Conservation (phyloP, 2,113 vertebrate genomes). For the Mustela lutreola region DNA sequence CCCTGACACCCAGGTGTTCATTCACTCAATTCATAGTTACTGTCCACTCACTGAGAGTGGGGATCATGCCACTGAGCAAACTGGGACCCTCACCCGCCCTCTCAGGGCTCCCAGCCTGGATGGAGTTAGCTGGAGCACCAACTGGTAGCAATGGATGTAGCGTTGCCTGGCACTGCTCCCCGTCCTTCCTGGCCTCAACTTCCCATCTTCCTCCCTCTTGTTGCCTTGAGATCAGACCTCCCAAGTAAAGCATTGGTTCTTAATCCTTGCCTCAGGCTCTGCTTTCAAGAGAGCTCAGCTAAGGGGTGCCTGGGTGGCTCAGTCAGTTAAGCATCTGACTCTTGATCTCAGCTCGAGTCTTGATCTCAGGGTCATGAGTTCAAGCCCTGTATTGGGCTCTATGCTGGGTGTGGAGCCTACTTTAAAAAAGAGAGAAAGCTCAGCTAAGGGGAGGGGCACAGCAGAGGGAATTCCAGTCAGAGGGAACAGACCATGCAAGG, state of each 20-base stretch:
- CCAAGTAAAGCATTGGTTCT: background rate
- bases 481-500: fast-evolving
- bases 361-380: background rate
- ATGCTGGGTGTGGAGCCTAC: background rate
- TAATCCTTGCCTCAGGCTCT: background rate
- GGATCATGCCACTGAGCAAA: background rate
- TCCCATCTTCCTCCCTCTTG: background rate
- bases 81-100: background rate
- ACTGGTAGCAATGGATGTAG: too few relatives aligned
- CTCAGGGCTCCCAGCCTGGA: background rate
- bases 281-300: background rate
- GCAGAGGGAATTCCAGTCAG: too few relatives aligned
- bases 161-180: background rate
- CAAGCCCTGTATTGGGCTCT: background rate
- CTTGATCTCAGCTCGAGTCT: background rate
- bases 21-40: background rate
- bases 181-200: too few relatives aligned
- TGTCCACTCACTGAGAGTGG: background rate
- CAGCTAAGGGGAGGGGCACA: fast-evolving
- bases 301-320: background rate
- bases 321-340: background rate
- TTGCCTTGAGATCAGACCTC: background rate
- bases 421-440: background rate
- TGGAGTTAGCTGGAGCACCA: background rate
- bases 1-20: background rate